Evolutionary conservation across 2,113 vertebrate genomes (phyloP), one percentile per base, ranked within the genome.

Genomic region (Calidris pugnax): DNA sequence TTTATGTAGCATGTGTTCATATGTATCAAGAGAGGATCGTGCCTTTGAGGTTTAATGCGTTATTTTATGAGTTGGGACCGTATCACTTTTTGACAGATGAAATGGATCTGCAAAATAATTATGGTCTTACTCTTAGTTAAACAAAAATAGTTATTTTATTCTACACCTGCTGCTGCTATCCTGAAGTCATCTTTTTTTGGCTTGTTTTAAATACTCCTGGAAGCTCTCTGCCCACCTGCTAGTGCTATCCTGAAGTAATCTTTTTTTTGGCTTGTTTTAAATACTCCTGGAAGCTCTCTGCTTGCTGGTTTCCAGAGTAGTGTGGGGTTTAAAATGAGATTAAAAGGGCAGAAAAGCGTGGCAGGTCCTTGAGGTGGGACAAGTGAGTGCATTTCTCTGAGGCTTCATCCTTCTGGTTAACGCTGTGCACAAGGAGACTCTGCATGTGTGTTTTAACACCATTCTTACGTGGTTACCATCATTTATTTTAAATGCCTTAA

Each of bases 1-100:
- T 96, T 96, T 95, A 94, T 82, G 78, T 94, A 89, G 86, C 93
- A 83, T 85, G 88, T 92, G 90, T 86, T 93, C 69, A 7, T 88
- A 86, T 72, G 66, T 91, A 85, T 83, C 1, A 3, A 89, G 84
- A 93, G 39, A 91, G 62, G 80, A 85, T 89, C 1, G 0, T 83
- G 93, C 82, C 81, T 97, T 89, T 85, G 68, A 94, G 83, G 57
- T 89, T 88, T 95, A 80, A 47, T 72, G 30, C 84, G 64, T 62
- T 95, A 62, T 57, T 96, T 86, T 95, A 91, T 78, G 69, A 63
- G 71, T 94, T 94, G 63, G 50, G 91, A 68, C 81, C 22, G 1
- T 92, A 80, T n/a, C 35, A 56, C 0, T 85, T 93, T 92, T 87
- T 96, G 77, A 93, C 88, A 94, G 73, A 75, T 80, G 19, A 97